Base-by-base conservation (phyloP, 1,140 invertebrate genomes). In the Chlorops oryzae region DNA sequence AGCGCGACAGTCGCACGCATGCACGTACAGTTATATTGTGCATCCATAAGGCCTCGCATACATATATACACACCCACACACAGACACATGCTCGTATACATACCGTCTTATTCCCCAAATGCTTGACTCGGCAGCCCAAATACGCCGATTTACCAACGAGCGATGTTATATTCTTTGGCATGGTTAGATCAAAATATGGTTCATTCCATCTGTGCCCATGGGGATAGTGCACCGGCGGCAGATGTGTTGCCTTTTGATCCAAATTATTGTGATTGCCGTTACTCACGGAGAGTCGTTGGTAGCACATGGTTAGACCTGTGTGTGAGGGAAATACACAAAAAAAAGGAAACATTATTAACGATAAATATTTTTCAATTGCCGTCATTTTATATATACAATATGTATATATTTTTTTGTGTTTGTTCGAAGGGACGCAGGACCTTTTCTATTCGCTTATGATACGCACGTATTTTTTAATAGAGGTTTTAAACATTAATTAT, bases 61-160 rank as follows among this genome's bases (percentile, higher is more conserved):
- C n/a, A n/a, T n/a, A 44, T 44, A 17, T 18, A 13, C 28, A 17
- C 10, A 22, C 24, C 12, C 9, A 20, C 18, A 17, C 18, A 13
- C 12, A 15, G 22, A 10, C 15, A 32, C 27, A 32, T 9, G n/a
- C 15, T 38, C 21, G 5, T 10, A 48, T 51, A 80, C 85, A 86
- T 72, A 93, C 90, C 76, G 88, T 91, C 78, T 89, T 82, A 61
- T 92, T 88, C 13, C 87, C 88, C 45, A 88, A 83, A 78, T 91
- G 85, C 65, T 90, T 90, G 25, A 91, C 88, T 54, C 86, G 78
- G 73, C 90, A 92, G 62, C 84, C 84, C 44, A 93, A 80, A 59
- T 88, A 77, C n/a, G 87, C 86, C 17, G 87, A 84, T 72, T 92
- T 88, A 5, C 90, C 90, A 23, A 91, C 87, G 27, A 90, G 85